Evolutionary conservation across 2,888 invertebrate species (phyloP).

Genomic region (Galerucella nymphaeae): DNA sequence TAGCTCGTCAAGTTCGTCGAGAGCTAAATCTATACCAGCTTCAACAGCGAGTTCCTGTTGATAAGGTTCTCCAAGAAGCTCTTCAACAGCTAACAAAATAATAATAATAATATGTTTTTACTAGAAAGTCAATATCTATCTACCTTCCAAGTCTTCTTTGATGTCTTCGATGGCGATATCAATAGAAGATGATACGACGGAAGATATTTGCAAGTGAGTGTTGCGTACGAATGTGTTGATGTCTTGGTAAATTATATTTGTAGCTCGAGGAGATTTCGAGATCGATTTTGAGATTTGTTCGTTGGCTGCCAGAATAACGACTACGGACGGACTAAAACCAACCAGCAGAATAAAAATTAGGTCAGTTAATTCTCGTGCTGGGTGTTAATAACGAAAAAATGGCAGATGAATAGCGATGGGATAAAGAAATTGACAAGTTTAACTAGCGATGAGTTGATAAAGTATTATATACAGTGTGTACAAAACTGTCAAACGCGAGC

Average conservation of each 20-base stretch:
- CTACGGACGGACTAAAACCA: constrained; percentile 69
- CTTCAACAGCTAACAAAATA: constrained; percentile 75
- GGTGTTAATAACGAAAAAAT: too few relatives aligned
- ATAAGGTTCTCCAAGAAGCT: constrained; percentile 81
- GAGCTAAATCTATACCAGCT: constrained; percentile 80
- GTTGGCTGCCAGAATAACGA: constrained; percentile 73
- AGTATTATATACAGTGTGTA: too few relatives aligned
- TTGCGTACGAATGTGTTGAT: constrained; percentile 72
- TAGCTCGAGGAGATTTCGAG: constrained; percentile 67
- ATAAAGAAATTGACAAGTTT: too few relatives aligned
- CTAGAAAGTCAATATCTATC: constrained; percentile 42
- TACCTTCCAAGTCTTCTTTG: constrained; percentile 74
- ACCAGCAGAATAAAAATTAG: constrained; percentile 23
- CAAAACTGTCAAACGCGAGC: too few relatives aligned
- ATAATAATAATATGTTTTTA: background rate
- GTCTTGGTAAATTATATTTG: constrained; percentile 71
- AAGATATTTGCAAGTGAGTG: constrained; percentile 73
- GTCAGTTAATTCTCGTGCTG: background rate
- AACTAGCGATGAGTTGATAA: too few relatives aligned
- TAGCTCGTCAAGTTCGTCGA: constrained; percentile 77
- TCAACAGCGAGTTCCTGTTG: constrained; percentile 78
- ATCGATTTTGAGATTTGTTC: constrained; percentile 71
- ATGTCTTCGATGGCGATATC: constrained; percentile 73
- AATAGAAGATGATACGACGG: constrained; percentile 65
- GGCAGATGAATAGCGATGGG: too few relatives aligned